Evolutionary conservation across 2,113 vertebrate species (phyloP), one percentile per base, ranked within the genome.

Genomic region (Gavia stellata): DNA sequence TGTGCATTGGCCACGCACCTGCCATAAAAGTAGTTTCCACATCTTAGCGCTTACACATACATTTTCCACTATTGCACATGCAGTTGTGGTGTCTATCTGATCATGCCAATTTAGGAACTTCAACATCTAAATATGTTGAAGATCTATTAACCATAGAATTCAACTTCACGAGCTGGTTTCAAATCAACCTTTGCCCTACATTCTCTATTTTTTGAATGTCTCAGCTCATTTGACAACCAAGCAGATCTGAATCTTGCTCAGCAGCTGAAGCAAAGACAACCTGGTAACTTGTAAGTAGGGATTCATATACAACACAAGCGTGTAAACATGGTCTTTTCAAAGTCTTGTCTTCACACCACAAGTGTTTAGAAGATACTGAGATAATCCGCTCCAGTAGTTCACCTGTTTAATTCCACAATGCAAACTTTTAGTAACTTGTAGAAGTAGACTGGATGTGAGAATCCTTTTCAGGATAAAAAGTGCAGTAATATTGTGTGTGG

Each of bases 1-100:
- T 1, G 0, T 71, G 15, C 65, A 6, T 12, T 62, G 61, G 21
- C 38, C 61, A 55, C 0, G 0, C 24, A n/a, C 10, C 86, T 36
- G 49, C 56, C 8, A 5, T 3, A 40, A 44, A 12, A 38, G 52
- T 2, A 11, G 7, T 55, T 96, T 71, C n/a, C 70, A 56, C 38
- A 23, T 55, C 56, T 71, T 29, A 42, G 26, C 1, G 1, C 47
- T 75, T 77, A 42, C 10, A 59, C 0, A 0, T 2, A 2, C 23
- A 12, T n/a, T 84, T 82, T 33, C 17, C 24, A 58, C 25, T 11
- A 6, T 15, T 79, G 44, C 18, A 56, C 3, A 4, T 29, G 12
- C 18, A 75, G 28, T 6, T 36, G 13, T 31, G 28, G 15, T 40
- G 34, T 58, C 52, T 85, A 1, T 40, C 21, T 65, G 68, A 75